A percentile compares a stretch with the other conserved stretches of the same genome.
phyloP scores from a whole-genome alignment of 2,113 vertebrate species.

The Microcebus jonahi region DNA sequence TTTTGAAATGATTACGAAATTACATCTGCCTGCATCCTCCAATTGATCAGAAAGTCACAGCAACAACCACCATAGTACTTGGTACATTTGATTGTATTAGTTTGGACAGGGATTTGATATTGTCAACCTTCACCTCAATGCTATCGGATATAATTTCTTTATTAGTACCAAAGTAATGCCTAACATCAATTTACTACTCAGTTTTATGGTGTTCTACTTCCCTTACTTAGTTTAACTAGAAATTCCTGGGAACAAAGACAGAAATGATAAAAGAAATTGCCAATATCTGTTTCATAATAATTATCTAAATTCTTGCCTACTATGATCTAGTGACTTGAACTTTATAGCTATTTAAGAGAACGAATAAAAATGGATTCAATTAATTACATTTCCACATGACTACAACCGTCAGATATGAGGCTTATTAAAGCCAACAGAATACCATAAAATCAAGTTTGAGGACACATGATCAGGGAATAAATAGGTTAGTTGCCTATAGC shows the following conservation, averaged over 20 bases:
- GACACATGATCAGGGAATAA: constrained; percentile 31
- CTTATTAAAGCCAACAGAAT: constrained; percentile 24
- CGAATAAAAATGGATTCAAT: constrained; percentile 1
- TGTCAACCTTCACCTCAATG: not conserved
- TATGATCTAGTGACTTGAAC: constrained; percentile 31
- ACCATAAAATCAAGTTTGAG: constrained; percentile 46
- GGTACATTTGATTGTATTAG: not conserved
- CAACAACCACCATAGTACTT: not conserved
- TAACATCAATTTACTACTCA: constrained; percentile 11
- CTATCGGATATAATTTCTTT: not conserved
- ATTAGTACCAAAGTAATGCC: not conserved
- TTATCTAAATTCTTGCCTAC: not conserved
- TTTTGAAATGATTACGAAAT: constrained; percentile 21
- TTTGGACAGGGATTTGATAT: not conserved
- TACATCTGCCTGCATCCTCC: not conserved
- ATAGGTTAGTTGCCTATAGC: constrained; percentile 7
- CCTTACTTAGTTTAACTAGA: constrained; percentile 16
- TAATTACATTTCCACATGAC: not conserved
- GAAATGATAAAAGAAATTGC: constrained; percentile 13
- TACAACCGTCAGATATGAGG: constrained; percentile 14
- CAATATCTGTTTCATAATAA: constrained; percentile 22
- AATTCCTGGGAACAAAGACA: constrained; percentile 16
- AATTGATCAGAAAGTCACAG: not conserved
- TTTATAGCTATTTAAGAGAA: not conserved
- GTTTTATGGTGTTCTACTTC: not conserved